Evolutionary conservation across 30 jellyfish, hydroid and myxozoan genomes (phyloP).

Genomic region (Clytia hemisphaerica): DNA sequence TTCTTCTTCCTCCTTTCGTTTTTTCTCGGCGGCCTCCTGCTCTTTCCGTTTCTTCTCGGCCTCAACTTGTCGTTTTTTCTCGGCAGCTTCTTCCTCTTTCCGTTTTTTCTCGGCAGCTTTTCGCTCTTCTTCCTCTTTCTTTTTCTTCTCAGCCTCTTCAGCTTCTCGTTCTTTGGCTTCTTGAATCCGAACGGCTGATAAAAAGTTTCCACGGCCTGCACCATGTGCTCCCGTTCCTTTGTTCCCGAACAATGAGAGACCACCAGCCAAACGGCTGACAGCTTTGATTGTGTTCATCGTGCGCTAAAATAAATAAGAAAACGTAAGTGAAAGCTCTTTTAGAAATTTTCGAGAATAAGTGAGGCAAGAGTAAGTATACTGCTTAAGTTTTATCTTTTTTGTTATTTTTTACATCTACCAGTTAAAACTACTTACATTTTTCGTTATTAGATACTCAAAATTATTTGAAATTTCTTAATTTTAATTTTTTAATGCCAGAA

Average conservation of each 20-base stretch:
- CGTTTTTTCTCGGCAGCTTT: neutral
- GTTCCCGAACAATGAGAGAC: conserved; percentile 8
- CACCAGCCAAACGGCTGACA: conserved; percentile 69
- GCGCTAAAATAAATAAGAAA: conserved; percentile 28
- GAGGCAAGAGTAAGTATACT: too few relatives aligned
- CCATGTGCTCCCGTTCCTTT: conserved; percentile 27
- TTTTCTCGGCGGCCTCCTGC: neutral
- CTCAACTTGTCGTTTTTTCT: neutral
- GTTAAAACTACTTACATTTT: too few relatives aligned
- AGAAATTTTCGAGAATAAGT: neutral
- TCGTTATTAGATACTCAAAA: too few relatives aligned
- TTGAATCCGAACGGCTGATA: conserved; percentile 7
- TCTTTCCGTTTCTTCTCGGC: neutral
- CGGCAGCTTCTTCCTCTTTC: neutral
- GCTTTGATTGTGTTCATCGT: conserved; percentile 77
- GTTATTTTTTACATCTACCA: neutral
- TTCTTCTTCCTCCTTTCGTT: neutral
- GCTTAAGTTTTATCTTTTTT: too few relatives aligned
- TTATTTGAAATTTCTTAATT: too few relatives aligned
- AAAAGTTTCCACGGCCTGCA: conserved; percentile 2
- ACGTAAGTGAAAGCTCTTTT: neutral
- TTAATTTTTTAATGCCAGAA: too few relatives aligned
- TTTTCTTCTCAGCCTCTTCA: neutral
- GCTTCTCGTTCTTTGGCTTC: conserved; percentile 5
- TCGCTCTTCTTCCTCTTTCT: neutral